A percentile compares a stretch with the other conserved stretches of the same genome.
These are phyloP conservation scores for Cephus pygmeus DNA, from an alignment of 2,888 invertebrate genomes.

Conservation along the genomic window DNA sequence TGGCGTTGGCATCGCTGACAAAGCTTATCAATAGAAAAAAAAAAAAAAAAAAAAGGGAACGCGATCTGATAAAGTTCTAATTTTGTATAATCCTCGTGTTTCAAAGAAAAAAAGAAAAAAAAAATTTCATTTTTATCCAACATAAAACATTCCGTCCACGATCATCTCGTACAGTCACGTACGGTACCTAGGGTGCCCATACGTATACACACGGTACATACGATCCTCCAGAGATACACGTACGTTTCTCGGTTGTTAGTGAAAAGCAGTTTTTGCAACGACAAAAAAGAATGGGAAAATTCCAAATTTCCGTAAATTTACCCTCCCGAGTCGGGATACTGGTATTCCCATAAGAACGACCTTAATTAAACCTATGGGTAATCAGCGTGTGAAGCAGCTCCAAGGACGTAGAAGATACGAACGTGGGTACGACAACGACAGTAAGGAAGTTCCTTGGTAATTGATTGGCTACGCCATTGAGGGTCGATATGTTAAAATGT, in stretches of 20 bases:
- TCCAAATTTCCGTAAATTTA: not conserved
- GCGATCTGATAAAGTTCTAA: not conserved
- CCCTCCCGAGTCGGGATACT: not conserved
- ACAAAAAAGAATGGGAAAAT: not conserved
- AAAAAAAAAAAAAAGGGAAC: not conserved
- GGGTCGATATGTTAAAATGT: conserved; percentile 11
- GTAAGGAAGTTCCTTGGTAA: not conserved
- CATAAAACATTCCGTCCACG: not conserved
- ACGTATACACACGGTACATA: not conserved
- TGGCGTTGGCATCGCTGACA: not conserved
- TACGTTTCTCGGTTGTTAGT: not conserved
- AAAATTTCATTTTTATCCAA: not conserved
- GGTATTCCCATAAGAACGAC: not conserved
- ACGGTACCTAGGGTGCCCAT: not conserved
- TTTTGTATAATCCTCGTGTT: not conserved
- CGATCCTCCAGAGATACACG: not conserved
- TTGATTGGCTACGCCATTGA: not conserved
- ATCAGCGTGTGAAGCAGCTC: not conserved
- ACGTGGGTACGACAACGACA: not conserved
- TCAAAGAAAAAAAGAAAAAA: not conserved
- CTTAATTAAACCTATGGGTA: not conserved
- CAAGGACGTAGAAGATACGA: not conserved
- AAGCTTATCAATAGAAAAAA: not conserved
- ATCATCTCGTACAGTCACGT: not conserved
- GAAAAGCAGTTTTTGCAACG: not conserved